Evolutionary conservation across 2,797 vertebrate species (phyloP), one percentile per base, ranked within the genome.

Genomic region (Myotis myotis): DNA sequence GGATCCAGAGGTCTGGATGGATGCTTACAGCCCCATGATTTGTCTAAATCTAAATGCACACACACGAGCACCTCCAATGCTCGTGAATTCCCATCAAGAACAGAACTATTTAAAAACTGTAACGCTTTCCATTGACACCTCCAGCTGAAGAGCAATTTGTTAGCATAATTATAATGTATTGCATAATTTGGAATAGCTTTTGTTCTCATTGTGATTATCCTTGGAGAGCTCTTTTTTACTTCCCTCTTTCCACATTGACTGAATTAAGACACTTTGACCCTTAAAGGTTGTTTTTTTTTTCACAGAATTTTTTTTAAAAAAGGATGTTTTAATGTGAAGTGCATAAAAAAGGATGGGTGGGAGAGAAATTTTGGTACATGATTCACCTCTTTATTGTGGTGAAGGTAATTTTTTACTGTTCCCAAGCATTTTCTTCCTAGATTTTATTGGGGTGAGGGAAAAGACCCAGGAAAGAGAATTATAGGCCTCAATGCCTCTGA

Each of bases 171-270:
- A 97, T 97, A 92, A 95, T 2, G 79, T 79, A 72, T 97, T 97
- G 97, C 97, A 97, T 98, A 98, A 98, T 98, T 97, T 97, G 96
- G 95, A 91, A 95, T 96, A 96, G 97, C 95, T 98, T 98, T 98
- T 98, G 95, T 98, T 98, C 98, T 98, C 84, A 20, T 94, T 95
- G 97, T 96, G 96, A 98, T 97, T 97, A 97, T 81, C 84, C 79
- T 96, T 68, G 8, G 66, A 96, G 94, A 97, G 75, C 74, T 98
- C 95, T 38, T 90, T 97, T 97, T 97, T 95, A 78, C 84, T 91
- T 92, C 95, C 86, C 94, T 70, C 93, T 98, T 98, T 95, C 97
- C 96, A 97, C 96, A 94, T n/a, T 0, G 0, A 95, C 22, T 93
- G 91, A 98, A 96, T 96, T 66, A 94, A 95, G 98, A 96, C 95